phyloP scores from a whole-genome alignment of 2,797 vertebrate genomes.

The Margarornis squamiger region DNA sequence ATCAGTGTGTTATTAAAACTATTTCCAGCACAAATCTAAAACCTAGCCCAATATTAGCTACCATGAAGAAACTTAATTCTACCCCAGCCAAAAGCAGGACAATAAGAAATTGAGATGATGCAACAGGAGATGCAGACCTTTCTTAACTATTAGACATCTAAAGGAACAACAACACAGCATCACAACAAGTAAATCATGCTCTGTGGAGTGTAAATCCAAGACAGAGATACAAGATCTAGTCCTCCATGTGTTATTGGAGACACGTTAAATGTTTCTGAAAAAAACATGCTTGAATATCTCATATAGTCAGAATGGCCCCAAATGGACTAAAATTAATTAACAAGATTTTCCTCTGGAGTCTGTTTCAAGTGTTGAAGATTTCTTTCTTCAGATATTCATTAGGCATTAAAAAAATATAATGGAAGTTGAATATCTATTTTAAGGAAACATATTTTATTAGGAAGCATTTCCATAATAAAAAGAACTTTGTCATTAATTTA shows the following conservation, averaged over 20 bases:
- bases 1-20: not conserved
- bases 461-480: not conserved
- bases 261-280: not conserved
- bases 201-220: not conserved
- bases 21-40: not conserved
- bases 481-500: not conserved
- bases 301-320: not conserved
- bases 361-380: not conserved
- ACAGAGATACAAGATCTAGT: not conserved
- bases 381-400: not conserved
- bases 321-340: not conserved
- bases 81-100: not conserved
- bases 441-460: not conserved
- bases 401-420: not conserved
- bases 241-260: not conserved
- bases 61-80: not conserved
- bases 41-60: too few species aligned
- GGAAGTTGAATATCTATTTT: not conserved
- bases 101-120: not conserved
- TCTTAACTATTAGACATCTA: not conserved
- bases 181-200: not conserved
- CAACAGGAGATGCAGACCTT: not conserved
- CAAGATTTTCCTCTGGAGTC: not conserved
- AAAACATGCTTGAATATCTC: not conserved
- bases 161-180: not conserved